Base-by-base conservation (phyloP, 1,140 invertebrate species). In the Drosophila aff. region DNA sequence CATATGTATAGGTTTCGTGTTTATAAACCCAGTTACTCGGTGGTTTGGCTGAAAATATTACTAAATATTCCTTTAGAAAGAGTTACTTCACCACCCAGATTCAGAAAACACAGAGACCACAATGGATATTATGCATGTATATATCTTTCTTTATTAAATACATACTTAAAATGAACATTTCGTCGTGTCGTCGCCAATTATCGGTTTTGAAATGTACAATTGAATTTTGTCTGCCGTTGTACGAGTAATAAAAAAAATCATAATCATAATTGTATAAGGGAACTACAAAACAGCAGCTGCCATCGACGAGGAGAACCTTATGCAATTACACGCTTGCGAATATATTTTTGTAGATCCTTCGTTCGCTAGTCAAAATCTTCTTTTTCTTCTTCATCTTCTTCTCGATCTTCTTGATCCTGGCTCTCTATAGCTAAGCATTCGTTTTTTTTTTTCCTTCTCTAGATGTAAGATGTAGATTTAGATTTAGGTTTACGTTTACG, bases 111-210 rank as follows among this genome's bases (percentile, higher is more conserved):
- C 33, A 53, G 9, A 3, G 3, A 28, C 16, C n/a, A 33, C 4
- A 50, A 10, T 16, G 28, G 9, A 28, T 50, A 28, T 40, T 43
- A 26, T 40, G 10, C 15, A 58, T 67, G 62, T 68, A 71, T 55
- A 64, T 81, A 61, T 69, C 49, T 10, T 73, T 74, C 71, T 75
- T 73, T 62, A 74, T 75, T 75, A 63, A 75, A 75, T 74, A 75
- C 69, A 74, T 75, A 75, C 72, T 77, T 77, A 77, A 77, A 77
- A 68, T 77, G 75, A 77, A 77, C 74, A 55, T 77, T 61, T 77
- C 33, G 33, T 68, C 50, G 33, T 52, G 33, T 52, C 47, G 41
- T 76, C 50, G 73, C 75, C 75, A 68, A 77, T 77, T 77, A 57
- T 72, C 15, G 40, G 40, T 33, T 72, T 75, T 41, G 65, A 69